Evolutionary conservation across 2,113 vertebrate species (phyloP).

Genomic region (Aleadryas rufinucha): DNA sequence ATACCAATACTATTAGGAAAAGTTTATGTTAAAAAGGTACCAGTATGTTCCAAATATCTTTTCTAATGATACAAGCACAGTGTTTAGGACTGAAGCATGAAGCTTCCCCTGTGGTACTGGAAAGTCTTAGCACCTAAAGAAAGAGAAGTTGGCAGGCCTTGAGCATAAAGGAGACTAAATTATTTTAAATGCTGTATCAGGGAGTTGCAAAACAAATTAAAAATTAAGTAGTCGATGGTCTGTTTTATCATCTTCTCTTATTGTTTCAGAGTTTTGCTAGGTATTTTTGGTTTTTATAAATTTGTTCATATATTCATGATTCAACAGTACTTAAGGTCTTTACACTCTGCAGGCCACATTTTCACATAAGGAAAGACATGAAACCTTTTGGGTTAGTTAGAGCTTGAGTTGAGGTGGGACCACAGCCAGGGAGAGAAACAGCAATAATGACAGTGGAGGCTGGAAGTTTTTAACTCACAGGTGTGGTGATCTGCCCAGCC

Average conservation of each 20-base stretch:
- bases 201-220: not conserved
- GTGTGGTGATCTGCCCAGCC: not conserved
- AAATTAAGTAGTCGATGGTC: too few relatives aligned
- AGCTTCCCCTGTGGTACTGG: not conserved
- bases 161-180: not conserved
- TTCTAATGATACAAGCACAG: not conserved
- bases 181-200: not conserved
- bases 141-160: not conserved
- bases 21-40: not conserved
- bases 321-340: too few relatives aligned
- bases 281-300: too few relatives aligned
- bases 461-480: not conserved
- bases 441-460: not conserved
- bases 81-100: not conserved
- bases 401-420: not conserved
- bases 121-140: not conserved
- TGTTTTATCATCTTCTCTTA: too few relatives aligned
- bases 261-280: too few relatives aligned
- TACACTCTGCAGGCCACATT: not conserved
- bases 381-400: not conserved
- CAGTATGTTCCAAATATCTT: not conserved
- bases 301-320: too few relatives aligned
- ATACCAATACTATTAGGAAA: not conserved
- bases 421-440: not conserved
- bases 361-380: not conserved